A percentile compares a stretch with the other conserved stretches of the same genome.
These are phyloP conservation scores for Chauna torquata DNA, from an alignment of 2,113 vertebrate species.

Conservation along the genomic window DNA sequence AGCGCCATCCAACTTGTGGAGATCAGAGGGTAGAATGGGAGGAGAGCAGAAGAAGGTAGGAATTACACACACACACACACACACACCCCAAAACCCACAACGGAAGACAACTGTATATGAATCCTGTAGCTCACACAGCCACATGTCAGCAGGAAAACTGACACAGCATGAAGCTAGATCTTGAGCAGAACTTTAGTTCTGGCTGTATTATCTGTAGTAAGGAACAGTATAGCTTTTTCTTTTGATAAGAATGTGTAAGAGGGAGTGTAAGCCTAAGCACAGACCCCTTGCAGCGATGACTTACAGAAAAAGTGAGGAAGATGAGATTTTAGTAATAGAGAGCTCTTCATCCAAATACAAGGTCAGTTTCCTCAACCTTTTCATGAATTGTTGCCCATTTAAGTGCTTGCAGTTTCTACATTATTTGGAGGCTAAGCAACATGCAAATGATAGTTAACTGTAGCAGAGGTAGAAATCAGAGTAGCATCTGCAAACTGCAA, in stretches of 20 bases:
- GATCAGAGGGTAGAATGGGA: not conserved
- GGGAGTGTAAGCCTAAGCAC: not conserved
- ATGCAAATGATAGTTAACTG: not conserved
- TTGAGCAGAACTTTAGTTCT: not conserved
- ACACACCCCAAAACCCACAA: no score
- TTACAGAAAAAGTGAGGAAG: not conserved
- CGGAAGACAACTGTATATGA: not conserved
- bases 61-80: not conserved
- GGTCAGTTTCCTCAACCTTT: not conserved
- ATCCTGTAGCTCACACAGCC: not conserved
- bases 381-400: not conserved
- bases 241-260: fast-evolving
- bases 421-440: not conserved
- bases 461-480: not conserved
- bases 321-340: not conserved
- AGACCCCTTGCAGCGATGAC: not conserved
- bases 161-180: not conserved
- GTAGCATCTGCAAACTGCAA: not conserved
- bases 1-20: not conserved
- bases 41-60: not conserved
- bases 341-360: not conserved
- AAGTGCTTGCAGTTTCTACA: no score
- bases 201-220: not conserved
- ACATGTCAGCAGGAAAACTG: not conserved
- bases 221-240: not conserved